Evolutionary conservation across 2,888 invertebrate species (phyloP).

Genomic region (Scelioninae gen. 1): DNA sequence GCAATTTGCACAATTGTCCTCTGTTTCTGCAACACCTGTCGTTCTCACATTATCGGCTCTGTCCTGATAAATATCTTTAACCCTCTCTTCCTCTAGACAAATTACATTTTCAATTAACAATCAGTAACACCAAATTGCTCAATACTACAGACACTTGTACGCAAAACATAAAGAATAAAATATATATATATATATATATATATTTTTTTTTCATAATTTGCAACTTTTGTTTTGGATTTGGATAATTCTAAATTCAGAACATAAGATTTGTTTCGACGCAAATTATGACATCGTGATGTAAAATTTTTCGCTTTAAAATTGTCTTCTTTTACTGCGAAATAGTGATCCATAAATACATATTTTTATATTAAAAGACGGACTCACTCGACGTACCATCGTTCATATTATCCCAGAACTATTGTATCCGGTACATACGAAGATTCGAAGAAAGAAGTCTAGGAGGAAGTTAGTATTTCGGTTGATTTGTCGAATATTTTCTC

Average conservation of each 20-base stretch:
- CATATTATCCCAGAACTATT: conserved; percentile 63
- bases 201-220: neutral
- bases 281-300: conserved; percentile 13
- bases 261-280: neutral
- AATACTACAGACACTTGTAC: too few relatives aligned
- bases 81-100: conserved; percentile 2
- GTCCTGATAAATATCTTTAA: conserved; percentile 44
- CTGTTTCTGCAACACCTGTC: conserved; percentile 36
- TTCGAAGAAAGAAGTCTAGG: conserved; percentile 47
- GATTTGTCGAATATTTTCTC: conserved; percentile 67
- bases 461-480: conserved; percentile 68
- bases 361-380: conserved; percentile 15
- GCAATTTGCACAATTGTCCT: conserved; percentile 72
- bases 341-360: conserved; percentile 37
- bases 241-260: too few relatives aligned
- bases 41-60: conserved; percentile 46
- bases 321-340: conserved; percentile 14
- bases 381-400: conserved; percentile 52
- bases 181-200: neutral
- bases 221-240: neutral
- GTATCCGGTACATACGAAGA: conserved; percentile 54
- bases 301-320: conserved; percentile 7
- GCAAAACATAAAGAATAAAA: neutral
- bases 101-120: neutral
- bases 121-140: too few relatives aligned